phyloP scores from a whole-genome alignment of 2,797 vertebrate species.

The Rhyacichthys aspro region DNA sequence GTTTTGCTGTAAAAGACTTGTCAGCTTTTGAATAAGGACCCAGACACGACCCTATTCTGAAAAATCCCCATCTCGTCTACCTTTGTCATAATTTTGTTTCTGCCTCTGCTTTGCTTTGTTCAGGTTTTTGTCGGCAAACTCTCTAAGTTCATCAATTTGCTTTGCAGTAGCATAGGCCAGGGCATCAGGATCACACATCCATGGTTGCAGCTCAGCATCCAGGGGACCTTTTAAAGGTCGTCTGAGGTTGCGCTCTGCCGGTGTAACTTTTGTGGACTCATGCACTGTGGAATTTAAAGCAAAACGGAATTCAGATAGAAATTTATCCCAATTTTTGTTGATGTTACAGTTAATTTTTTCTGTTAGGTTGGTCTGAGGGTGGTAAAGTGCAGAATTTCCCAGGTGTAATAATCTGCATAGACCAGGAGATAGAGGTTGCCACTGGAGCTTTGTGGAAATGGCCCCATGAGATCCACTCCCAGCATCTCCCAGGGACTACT shows the following conservation, averaged over 20 bases:
- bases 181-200: neutral
- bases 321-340: no score
- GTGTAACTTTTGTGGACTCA: neutral
- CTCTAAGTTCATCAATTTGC: neutral
- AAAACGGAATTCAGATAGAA: no score
- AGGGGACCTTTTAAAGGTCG: neutral
- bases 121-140: no score
- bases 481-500: neutral
- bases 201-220: neutral
- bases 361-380: no score
- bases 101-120: no score
- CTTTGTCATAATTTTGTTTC: no score
- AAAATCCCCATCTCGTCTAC: neutral
- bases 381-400: no score
- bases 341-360: no score
- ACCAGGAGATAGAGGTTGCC: constrained; percentile 6
- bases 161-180: neutral
- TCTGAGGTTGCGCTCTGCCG: neutral
- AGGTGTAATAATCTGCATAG: constrained; percentile 4
- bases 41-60: neutral
- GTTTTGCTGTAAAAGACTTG: neutral
- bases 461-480: constrained; percentile 5
- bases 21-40: neutral
- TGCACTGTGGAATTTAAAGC: no score
- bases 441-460: neutral